Conservation (phyloP, 2,888 invertebrate species). For the Sarcophaga variegata region DNA sequence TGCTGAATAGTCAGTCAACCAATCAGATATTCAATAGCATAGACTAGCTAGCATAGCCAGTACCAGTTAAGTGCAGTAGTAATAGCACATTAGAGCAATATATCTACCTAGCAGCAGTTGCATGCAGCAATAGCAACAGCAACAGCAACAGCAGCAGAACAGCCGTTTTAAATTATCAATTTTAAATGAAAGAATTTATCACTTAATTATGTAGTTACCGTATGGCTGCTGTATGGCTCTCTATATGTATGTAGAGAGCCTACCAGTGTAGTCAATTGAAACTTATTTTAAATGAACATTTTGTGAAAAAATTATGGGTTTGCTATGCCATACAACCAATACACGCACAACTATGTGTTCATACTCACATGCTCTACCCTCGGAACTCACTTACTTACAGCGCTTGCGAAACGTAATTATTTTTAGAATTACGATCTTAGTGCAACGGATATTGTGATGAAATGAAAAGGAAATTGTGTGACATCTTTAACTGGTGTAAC, state of each 20-base stretch:
- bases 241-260: too few relatives aligned
- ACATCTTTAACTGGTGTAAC: not conserved
- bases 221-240: not conserved
- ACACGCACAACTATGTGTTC: not conserved
- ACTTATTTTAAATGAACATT: constrained; percentile 46
- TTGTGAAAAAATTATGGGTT: constrained; percentile 42
- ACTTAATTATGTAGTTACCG: constrained; percentile 58
- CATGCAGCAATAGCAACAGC: constrained; percentile 19
- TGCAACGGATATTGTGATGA: not conserved
- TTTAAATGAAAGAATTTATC: constrained; percentile 60
- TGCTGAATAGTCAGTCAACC: not conserved
- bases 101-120: constrained; percentile 30
- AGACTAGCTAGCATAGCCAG: constrained; percentile 13
- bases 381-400: too few relatives aligned
- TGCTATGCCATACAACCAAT: not conserved
- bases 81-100: not conserved
- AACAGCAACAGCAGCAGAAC: constrained; percentile 15
- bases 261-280: constrained; percentile 34
- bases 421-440: not conserved
- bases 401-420: not conserved
- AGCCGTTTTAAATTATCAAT: constrained; percentile 43
- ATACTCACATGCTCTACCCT: not conserved
- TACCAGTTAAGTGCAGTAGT: not conserved
- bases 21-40: constrained; percentile 12
- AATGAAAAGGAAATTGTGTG: constrained; percentile 1